Percentiles rank a stretch among this genome's conserved stretches.
Conservation (phyloP, 1,140 invertebrate species). For the Lycorma delicatula region DNA sequence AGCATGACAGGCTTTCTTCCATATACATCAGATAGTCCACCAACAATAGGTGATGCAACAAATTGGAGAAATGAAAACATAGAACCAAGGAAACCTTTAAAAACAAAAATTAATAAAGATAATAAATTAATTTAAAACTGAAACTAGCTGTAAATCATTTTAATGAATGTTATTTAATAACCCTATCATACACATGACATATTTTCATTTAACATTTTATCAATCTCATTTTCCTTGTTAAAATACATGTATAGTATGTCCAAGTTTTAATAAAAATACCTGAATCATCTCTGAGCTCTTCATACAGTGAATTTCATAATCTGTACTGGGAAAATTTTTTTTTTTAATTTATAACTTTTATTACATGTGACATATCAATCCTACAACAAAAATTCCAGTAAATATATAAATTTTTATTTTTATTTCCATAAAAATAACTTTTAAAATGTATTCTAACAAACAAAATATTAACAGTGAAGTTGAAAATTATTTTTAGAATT, state of each 20-base stretch:
- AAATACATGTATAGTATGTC: background rate
- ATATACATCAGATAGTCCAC: conserved; percentile 91
- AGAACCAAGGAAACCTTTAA: conserved; percentile 80
- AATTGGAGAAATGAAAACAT: conserved; percentile 97
- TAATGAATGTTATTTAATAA: conserved; percentile 7
- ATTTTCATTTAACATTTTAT: background rate
- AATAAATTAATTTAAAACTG: conserved; percentile 18
- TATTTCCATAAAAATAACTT: too few relatives aligned
- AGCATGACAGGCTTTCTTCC: conserved; percentile 83
- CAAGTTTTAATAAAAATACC: too few relatives aligned
- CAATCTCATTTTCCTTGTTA: background rate
- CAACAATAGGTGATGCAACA: conserved; percentile 85
- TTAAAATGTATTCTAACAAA: too few relatives aligned
- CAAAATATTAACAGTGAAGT: too few relatives aligned
- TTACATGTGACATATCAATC: too few relatives aligned
- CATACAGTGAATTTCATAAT: too few relatives aligned
- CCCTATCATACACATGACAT: background rate
- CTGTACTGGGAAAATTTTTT: too few relatives aligned
- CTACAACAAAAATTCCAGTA: too few relatives aligned
- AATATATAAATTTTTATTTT: too few relatives aligned
- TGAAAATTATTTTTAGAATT: too few relatives aligned
- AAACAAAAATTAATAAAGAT: conserved; percentile 18
- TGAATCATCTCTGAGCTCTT: too few relatives aligned
- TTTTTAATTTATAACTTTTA: too few relatives aligned
- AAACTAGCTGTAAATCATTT: conserved; percentile 13